Percentiles rank a stretch among this genome's conserved stretches.
Evolutionary conservation across 2,113 vertebrate species (phyloP).

Genomic region (Oophaga pumilio): DNA sequence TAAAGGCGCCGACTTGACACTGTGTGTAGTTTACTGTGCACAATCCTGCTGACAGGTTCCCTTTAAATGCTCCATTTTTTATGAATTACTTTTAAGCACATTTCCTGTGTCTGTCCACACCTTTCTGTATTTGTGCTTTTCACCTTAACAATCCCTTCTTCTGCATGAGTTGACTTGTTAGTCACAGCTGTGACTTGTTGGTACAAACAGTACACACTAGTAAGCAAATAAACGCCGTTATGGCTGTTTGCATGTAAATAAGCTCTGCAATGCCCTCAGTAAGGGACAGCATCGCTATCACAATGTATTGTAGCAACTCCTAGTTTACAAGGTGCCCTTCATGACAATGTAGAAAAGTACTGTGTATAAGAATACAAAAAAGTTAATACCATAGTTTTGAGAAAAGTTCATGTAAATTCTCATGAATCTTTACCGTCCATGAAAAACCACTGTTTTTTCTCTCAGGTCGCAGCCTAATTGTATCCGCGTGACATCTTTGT

Average conservation of each 20-base stretch:
- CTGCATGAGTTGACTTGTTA: slow-evolving; percentile 29
- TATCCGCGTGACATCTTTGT: no score
- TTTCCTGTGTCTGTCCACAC: slow-evolving; percentile 12
- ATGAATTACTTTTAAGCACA: neutral
- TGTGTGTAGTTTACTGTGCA: no score
- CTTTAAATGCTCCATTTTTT: neutral
- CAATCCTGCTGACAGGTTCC: no score
- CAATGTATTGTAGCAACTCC: neutral
- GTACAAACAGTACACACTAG: neutral
- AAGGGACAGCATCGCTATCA: neutral
- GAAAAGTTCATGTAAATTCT: no score
- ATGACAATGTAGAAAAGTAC: no score
- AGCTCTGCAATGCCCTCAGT: neutral
- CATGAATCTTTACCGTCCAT: no score
- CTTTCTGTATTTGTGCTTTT: neutral
- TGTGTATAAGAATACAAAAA: no score
- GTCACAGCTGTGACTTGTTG: neutral
- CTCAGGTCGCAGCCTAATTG: no score
- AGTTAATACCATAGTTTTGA: no score
- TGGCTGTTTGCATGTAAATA: slow-evolving; percentile 2
- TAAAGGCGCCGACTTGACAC: no score
- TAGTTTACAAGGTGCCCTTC: neutral
- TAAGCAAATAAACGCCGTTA: neutral
- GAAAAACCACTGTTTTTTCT: no score
- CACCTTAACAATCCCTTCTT: neutral